These are phyloP conservation scores for Nylanderia fulva DNA, from an alignment of 1,140 invertebrate genomes.

Conservation along the genomic window DNA sequence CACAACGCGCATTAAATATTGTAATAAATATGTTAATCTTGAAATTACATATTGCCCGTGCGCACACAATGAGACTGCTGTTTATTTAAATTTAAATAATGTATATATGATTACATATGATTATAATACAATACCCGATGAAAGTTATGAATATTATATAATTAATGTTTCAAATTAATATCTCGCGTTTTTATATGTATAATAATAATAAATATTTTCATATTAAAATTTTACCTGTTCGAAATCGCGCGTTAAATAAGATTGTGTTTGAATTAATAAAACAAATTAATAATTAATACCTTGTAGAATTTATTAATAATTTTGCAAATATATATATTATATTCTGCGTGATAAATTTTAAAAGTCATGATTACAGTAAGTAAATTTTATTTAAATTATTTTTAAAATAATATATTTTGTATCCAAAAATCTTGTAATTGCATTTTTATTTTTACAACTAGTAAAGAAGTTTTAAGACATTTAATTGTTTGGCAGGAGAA, in stretches of 20 bases:
- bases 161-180: conserved; percentile 28
- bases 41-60: conserved; percentile 9
- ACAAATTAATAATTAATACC: not conserved
- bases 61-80: not conserved
- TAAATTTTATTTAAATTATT: not conserved
- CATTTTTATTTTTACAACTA: not conserved
- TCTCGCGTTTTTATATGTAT: not conserved
- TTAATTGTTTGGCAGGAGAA: too few relatives aligned
- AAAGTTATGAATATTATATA: not conserved
- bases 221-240: conserved; percentile 15
- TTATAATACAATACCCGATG: not conserved
- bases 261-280: not conserved
- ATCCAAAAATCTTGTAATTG: not conserved
- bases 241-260: not conserved
- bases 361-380: not conserved
- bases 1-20: not conserved
- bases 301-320: not conserved
- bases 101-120: not conserved
- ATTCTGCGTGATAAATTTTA: not conserved
- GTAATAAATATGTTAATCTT: conserved; percentile 6
- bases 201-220: conserved; percentile 11
- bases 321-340: conserved; percentile 21
- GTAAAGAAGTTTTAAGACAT: too few relatives aligned
- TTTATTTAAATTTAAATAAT: not conserved
- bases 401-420: not conserved